phyloP scores from a whole-genome alignment of 2,113 vertebrate species.

The Lophotis ruficrista region DNA sequence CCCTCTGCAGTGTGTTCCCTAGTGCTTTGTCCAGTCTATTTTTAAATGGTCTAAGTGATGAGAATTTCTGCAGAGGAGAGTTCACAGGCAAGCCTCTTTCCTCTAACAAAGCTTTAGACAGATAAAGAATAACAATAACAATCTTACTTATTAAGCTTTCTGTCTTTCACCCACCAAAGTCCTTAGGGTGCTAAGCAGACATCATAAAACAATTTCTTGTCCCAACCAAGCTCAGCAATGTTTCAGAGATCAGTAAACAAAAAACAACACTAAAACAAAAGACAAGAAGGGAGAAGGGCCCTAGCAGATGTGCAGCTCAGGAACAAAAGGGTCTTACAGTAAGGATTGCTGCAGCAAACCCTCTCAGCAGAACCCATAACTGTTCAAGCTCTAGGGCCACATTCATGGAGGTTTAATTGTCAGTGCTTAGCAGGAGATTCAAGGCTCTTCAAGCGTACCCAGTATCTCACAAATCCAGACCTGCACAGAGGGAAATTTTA shows the following conservation, averaged over 20 bases:
- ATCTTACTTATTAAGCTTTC: background rate
- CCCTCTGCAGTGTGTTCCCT: slow-evolving; percentile 21
- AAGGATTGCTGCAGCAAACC: background rate
- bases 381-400: background rate
- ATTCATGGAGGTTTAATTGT: background rate
- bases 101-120: background rate
- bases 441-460: background rate
- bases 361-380: background rate
- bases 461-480: background rate
- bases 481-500: background rate
- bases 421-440: background rate
- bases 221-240: background rate
- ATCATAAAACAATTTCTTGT: background rate
- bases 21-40: slow-evolving; percentile 63
- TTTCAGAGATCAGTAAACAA: background rate
- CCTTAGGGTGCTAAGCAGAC: background rate
- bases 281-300: background rate
- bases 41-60: slow-evolving; percentile 60
- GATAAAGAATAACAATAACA: background rate
- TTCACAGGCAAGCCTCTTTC: slow-evolving; percentile 49
- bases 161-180: background rate
- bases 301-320: background rate
- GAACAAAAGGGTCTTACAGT: background rate
- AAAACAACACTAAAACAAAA: background rate
- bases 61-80: slow-evolving; percentile 54